Conservation (phyloP, 2,888 invertebrate genomes). For the Nysson spinosus region DNA sequence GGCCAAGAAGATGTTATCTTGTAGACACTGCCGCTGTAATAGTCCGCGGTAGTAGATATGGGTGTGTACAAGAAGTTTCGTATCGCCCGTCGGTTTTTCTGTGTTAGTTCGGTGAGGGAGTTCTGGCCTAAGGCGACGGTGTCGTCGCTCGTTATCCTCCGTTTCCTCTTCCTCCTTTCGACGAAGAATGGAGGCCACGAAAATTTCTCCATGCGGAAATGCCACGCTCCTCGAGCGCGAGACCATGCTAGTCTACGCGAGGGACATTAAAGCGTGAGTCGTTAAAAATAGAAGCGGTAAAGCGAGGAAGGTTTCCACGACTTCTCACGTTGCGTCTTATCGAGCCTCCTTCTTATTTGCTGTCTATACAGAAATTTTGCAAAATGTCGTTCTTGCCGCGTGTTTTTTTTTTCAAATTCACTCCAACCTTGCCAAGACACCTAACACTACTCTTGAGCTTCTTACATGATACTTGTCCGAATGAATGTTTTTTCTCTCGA, state of each 20-base stretch:
- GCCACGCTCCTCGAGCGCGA: slow-evolving; percentile 40
- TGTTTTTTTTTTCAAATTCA: background rate
- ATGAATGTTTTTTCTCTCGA: slow-evolving; percentile 21
- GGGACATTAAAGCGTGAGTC: slow-evolving; percentile 43
- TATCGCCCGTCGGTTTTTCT: too few species aligned
- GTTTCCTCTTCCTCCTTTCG: slow-evolving; percentile 58
- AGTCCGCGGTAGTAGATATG: too few species aligned
- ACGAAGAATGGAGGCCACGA: slow-evolving; percentile 49
- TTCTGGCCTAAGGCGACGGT: slow-evolving; percentile 11
- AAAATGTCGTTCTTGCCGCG: too few species aligned
- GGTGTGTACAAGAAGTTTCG: too few species aligned
- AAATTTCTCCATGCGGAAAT: slow-evolving; percentile 56
- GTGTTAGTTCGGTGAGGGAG: background rate
- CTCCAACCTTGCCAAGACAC: too few species aligned
- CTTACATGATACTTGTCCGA: too few species aligned
- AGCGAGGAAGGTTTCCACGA: slow-evolving; percentile 23
- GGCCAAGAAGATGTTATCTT: too few species aligned
- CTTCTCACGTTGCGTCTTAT: too few species aligned
- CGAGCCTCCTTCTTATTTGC: too few species aligned
- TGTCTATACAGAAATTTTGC: too few species aligned
- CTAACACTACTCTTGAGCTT: too few species aligned
- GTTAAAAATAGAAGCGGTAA: slow-evolving; percentile 43
- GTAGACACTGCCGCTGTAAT: too few species aligned
- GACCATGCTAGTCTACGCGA: slow-evolving; percentile 30
- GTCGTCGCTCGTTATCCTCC: slow-evolving; percentile 53